Evolutionary conservation across 2,888 invertebrate species (phyloP), one percentile per base, ranked within the genome.

Genomic region (Diadegma fenestrale): DNA sequence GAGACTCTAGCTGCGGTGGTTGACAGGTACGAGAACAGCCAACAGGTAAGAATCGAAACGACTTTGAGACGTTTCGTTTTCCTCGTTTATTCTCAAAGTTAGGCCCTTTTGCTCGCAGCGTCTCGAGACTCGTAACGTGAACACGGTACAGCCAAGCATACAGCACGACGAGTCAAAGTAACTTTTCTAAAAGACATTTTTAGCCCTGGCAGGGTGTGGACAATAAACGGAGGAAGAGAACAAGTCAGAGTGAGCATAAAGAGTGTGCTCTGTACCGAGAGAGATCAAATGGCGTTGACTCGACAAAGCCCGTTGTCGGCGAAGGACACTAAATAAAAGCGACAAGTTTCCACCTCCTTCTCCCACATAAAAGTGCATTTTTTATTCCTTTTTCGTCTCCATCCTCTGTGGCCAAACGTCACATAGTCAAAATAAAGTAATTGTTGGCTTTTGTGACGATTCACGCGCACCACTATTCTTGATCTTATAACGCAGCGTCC

Each of bases 371-470:
- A 45, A 58, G 58, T 43, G 45, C 10, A 75, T 61, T 63, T 33
- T 75, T 76, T 78, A 41, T 78, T 14, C 41, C 37, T 54, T 33
- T 54, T 33, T 41, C 45, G 51, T 72, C 41, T 84, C 80, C 19
- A 37, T 66, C 19, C 30, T 26, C 66, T 37, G 54, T 63, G 76
- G 76, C 45, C 68, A 43, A 68, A 80, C 33, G 91, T 91, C 91
- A 89, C 90, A 91, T 91, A 92, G 92, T 93, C 93, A 93, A 93
- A 93, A 93, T 93, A 93, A 91, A 92, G 90, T 91, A 90, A 91
- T 93, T 93, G 92, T 92, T 89, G 80, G 75, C 84, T 88, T 88
- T 92, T 91, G 89, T 91, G 58, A 66, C 17, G 72, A 71, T 64
- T 22, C 26, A 41, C 51, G 37, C 54, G 37, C 54, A 75, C 30